Conservation (phyloP, 2,113 vertebrate genomes). For the Hystrix brachyura region DNA sequence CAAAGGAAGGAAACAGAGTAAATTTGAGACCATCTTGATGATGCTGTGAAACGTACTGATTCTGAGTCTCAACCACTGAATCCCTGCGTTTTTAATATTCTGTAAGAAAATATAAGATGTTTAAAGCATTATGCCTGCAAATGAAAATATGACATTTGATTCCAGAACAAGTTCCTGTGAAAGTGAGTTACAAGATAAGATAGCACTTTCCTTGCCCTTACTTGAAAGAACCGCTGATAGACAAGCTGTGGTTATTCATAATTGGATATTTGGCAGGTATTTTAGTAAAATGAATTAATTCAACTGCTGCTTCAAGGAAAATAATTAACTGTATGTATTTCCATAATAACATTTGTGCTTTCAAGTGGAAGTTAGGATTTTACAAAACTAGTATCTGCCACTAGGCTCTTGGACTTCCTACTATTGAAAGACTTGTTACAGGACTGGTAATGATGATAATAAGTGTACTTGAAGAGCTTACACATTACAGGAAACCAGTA, state of each 20-base stretch:
- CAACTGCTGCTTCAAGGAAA: slow-evolving; percentile 13
- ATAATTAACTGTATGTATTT: slow-evolving; percentile 1
- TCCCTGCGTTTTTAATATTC: not conserved
- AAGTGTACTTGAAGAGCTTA: not conserved
- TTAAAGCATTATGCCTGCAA: not conserved
- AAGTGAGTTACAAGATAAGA: not conserved
- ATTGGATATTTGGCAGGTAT: not conserved
- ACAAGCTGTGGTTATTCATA: not conserved
- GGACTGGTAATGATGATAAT: not conserved
- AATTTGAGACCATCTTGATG: slow-evolving; percentile 11
- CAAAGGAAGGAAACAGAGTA: not conserved
- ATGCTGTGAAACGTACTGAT: not conserved
- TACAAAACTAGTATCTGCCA: not conserved
- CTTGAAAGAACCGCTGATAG: not conserved
- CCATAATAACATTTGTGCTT: not conserved
- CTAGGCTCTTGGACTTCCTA: not conserved
- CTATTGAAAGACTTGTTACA: not conserved
- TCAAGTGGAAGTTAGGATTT: not conserved
- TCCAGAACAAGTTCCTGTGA: not conserved
- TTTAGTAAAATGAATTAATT: not conserved
- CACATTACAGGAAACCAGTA: not conserved
- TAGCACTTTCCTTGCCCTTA: not conserved
- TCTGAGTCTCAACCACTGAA: not conserved
- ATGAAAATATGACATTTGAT: not conserved
- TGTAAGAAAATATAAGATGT: not conserved